Percentiles rank a stretch among this genome's conserved stretches.
phyloP scores from a whole-genome alignment of 2,797 vertebrate species.

The Petrocephalus sullivani region DNA sequence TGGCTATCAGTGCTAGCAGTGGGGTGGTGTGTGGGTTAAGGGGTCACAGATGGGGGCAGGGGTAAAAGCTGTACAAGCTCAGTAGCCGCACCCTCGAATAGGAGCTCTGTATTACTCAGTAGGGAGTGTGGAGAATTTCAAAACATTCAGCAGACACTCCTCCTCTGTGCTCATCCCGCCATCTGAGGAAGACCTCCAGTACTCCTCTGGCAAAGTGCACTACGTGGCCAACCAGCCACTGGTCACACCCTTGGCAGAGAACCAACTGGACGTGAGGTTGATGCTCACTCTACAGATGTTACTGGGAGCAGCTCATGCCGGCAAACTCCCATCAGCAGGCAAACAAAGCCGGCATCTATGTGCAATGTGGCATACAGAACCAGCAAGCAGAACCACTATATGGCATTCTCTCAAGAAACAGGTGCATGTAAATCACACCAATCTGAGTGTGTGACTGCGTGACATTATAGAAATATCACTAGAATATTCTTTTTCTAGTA shows the following conservation, averaged over 20 bases:
- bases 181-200: constrained; percentile 35
- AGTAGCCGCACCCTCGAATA: constrained; percentile 31
- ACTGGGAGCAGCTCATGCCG: not conserved
- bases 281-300: not conserved
- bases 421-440: not conserved
- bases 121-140: constrained; percentile 43
- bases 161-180: constrained; percentile 35
- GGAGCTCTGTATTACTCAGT: constrained; percentile 27
- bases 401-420: not conserved
- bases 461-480: not conserved
- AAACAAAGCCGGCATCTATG: not conserved
- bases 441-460: not conserved
- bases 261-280: not conserved
- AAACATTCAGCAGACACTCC: constrained; percentile 51
- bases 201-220: not conserved
- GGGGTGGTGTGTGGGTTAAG: constrained; percentile 27
- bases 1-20: not conserved
- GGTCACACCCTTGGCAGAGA: not conserved
- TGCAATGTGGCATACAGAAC: not conserved
- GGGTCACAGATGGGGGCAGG: not conserved
- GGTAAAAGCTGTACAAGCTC: constrained; percentile 39
- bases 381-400: not conserved
- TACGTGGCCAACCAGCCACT: not conserved
- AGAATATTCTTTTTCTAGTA: not conserved
- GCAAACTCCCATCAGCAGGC: not conserved